Percentiles rank a stretch among this genome's conserved stretches.
Evolutionary conservation across 2,888 invertebrate species (phyloP).

Genomic region (Pollenia amentaria): DNA sequence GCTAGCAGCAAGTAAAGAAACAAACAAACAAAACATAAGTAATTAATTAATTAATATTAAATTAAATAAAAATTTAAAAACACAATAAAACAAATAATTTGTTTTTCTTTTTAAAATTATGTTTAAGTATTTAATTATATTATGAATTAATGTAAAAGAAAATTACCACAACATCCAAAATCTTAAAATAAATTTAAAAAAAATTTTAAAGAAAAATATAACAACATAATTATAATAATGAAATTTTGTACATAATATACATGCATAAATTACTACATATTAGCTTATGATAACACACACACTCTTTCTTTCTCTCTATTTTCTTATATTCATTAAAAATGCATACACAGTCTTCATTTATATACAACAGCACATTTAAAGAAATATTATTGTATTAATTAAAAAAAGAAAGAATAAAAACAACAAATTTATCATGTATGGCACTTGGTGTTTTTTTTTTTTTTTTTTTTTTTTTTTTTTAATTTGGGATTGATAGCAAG

Average conservation of each 20-base stretch:
- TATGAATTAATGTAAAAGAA: conserved; percentile 6
- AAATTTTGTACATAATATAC: conserved; percentile 66
- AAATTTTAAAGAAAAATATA: conserved; percentile 40
- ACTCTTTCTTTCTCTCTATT: conserved; percentile 51
- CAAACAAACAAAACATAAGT: conserved; percentile 40
- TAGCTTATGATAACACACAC: conserved; percentile 26
- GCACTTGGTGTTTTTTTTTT: conserved; percentile 12
- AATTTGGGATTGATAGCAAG: neutral
- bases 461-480: conserved; percentile 9
- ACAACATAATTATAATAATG: conserved; percentile 43
- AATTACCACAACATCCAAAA: conserved; percentile 57
- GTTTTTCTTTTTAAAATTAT: conserved; percentile 61
- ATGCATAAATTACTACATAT: conserved; percentile 48
- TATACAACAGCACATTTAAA: conserved; percentile 67
- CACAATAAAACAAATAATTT: conserved; percentile 59
- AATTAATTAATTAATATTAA: conserved; percentile 54
- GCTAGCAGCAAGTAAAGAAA: conserved; percentile 62
- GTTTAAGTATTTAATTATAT: conserved; percentile 70
- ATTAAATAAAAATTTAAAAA: conserved; percentile 11
- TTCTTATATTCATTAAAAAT: conserved; percentile 62
- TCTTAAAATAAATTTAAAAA: conserved; percentile 42
- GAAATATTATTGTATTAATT: conserved; percentile 69
- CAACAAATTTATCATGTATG: conserved; percentile 30
- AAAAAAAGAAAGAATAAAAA: conserved; percentile 61
- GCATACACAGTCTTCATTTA: conserved; percentile 70